phyloP scores from a whole-genome alignment of 1,140 invertebrate genomes.

The Patella vulgata region DNA sequence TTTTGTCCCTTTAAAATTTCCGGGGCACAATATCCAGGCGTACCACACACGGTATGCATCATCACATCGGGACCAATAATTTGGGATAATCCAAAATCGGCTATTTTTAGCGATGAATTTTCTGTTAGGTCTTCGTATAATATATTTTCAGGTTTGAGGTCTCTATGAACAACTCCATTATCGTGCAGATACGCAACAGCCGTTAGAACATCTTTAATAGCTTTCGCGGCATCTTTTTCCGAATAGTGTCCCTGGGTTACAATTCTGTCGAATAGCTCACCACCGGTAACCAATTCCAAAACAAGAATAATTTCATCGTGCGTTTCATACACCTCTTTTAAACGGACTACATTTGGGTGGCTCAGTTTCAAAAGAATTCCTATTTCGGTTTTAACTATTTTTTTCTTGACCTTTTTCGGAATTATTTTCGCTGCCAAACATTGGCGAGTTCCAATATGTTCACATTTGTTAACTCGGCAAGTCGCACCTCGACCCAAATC shows the following conservation, averaged over 20 bases:
- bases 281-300: constrained; percentile 65
- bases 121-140: constrained; percentile 67
- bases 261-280: constrained; percentile 71
- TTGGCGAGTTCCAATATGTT: constrained; percentile 41
- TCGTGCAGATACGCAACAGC: constrained; percentile 69
- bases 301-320: constrained; percentile 59
- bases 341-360: constrained; percentile 59
- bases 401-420: constrained; percentile 56
- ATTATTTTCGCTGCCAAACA: constrained; percentile 61
- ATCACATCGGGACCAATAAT: constrained; percentile 57
- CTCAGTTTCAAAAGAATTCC: constrained; percentile 50
- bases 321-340: constrained; percentile 66
- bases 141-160: constrained; percentile 70
- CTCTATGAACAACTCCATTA: constrained; percentile 68
- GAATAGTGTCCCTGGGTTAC: constrained; percentile 68
- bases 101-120: constrained; percentile 68
- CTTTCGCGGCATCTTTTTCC: constrained; percentile 69
- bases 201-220: constrained; percentile 65
- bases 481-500: constrained; percentile 45
- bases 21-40: constrained; percentile 74
- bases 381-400: constrained; percentile 56
- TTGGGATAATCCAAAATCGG: constrained; percentile 69
- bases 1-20: constrained; percentile 93
- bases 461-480: constrained; percentile 47
- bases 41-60: constrained; percentile 68